These are phyloP conservation scores for Petaurus breviceps DNA, from an alignment of 2,113 vertebrate species.

Conservation along the genomic window DNA sequence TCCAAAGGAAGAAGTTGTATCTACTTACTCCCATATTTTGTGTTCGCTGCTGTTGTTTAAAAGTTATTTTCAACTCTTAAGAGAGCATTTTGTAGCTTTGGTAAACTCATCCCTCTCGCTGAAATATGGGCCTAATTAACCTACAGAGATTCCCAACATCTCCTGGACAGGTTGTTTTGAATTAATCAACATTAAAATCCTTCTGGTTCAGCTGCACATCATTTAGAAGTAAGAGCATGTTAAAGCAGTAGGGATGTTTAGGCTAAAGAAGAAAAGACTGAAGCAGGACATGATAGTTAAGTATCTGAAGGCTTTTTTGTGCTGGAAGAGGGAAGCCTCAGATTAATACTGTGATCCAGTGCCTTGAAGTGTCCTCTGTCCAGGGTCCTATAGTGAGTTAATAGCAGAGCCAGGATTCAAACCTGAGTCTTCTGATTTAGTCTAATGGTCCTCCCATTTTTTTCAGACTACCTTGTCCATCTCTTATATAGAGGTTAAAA, in stretches of 20 bases:
- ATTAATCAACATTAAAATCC: slow-evolving; percentile 9
- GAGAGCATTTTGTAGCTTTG: slow-evolving; percentile 20
- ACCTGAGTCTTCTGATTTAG: neutral
- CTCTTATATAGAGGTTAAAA: neutral
- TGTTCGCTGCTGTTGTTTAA: neutral
- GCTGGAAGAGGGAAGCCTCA: neutral
- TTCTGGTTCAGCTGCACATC: neutral
- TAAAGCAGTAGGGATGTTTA: neutral
- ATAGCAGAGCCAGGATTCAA: neutral
- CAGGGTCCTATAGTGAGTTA: neutral
- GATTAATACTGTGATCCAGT: neutral
- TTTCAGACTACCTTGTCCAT: neutral
- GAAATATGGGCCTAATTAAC: neutral
- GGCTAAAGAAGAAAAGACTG: neutral
- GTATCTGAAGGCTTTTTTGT: neutral
- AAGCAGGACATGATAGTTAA: neutral
- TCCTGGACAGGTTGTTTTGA: slow-evolving; percentile 2
- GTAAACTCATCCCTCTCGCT: slow-evolving; percentile 3
- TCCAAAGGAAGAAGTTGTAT: neutral
- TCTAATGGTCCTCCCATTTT: neutral
- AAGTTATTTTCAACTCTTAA: slow-evolving; percentile 25
- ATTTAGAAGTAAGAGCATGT: neutral
- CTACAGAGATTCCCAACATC: neutral
- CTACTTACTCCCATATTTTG: neutral
- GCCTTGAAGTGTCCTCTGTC: neutral